These are phyloP conservation scores for Crocuta crocuta DNA, from an alignment of 2,113 vertebrate genomes.

Conservation along the genomic window DNA sequence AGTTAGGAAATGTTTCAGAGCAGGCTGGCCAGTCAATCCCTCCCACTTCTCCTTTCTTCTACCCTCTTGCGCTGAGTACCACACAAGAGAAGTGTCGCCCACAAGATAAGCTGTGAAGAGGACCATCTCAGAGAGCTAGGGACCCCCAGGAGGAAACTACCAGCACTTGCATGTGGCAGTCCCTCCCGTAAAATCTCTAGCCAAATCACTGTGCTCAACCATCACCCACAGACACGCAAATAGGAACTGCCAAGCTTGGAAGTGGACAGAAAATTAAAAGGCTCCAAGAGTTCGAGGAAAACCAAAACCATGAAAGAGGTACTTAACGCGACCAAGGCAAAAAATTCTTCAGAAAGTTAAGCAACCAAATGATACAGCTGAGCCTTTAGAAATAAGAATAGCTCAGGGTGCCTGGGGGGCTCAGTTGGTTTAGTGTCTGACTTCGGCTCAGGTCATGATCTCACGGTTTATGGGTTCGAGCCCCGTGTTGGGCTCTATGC, in stretches of 20 bases:
- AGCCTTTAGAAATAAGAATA: background rate
- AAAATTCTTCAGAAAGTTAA: background rate
- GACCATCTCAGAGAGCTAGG: background rate
- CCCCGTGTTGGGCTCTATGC: no score
- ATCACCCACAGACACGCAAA: background rate
- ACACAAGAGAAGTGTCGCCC: background rate
- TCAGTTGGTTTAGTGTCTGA: no score
- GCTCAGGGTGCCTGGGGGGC: no score
- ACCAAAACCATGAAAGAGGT: background rate
- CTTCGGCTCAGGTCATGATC: no score
- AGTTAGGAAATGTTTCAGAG: background rate
- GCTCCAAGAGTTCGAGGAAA: background rate
- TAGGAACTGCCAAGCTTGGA: background rate
- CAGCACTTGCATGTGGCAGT: no score
- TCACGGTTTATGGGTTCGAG: no score
- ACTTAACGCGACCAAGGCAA: background rate
- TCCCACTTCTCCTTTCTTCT: background rate
- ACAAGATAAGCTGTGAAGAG: background rate
- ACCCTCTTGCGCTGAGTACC: background rate
- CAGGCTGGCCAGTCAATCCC: background rate
- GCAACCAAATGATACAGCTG: background rate
- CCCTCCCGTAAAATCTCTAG: background rate
- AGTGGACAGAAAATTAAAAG: background rate
- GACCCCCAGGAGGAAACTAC: background rate
- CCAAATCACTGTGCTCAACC: background rate